A percentile compares a stretch with the other conserved stretches of the same genome.
phyloP scores from a whole-genome alignment of 2,113 vertebrate species.

The Chunga burmeisteri region DNA sequence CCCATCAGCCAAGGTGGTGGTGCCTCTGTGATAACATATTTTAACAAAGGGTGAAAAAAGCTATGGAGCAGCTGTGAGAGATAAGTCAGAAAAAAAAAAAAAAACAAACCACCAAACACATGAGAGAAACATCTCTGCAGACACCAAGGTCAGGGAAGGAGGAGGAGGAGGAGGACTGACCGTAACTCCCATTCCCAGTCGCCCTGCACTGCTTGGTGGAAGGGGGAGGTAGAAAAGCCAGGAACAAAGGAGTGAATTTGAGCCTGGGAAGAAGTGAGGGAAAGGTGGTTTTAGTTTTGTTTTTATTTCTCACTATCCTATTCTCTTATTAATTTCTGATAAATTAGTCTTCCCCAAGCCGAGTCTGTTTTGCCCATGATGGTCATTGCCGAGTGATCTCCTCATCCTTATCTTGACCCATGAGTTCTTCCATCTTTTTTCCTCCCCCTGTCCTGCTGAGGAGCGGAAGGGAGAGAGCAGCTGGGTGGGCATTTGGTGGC shows the following conservation, averaged over 20 bases:
- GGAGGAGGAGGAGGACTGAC: background rate
- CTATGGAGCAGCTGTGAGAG: background rate
- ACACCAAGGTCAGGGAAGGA: background rate
- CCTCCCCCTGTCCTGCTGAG: background rate
- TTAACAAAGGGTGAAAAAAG: background rate
- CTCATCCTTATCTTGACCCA: background rate
- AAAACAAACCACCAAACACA: background rate
- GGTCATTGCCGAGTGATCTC: background rate
- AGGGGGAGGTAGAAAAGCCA: background rate
- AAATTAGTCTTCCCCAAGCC: background rate
- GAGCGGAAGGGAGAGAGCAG: background rate
- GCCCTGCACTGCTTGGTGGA: fast-evolving
- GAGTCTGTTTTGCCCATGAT: background rate
- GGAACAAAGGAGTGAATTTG: background rate
- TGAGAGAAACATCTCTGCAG: background rate
- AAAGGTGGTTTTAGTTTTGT: background rate
- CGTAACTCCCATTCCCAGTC: fast-evolving
- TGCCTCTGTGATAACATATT: background rate
- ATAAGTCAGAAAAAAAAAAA: background rate
- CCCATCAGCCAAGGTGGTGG: background rate
- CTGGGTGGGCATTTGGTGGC: background rate
- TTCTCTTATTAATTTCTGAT: background rate
- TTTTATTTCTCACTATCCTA: background rate
- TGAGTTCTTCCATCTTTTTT: background rate
- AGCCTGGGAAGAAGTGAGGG: background rate